Percentiles rank a stretch among this genome's conserved stretches.
Evolutionary conservation across 2,113 vertebrate species (phyloP).

Genomic region (Sylvia atricapilla): DNA sequence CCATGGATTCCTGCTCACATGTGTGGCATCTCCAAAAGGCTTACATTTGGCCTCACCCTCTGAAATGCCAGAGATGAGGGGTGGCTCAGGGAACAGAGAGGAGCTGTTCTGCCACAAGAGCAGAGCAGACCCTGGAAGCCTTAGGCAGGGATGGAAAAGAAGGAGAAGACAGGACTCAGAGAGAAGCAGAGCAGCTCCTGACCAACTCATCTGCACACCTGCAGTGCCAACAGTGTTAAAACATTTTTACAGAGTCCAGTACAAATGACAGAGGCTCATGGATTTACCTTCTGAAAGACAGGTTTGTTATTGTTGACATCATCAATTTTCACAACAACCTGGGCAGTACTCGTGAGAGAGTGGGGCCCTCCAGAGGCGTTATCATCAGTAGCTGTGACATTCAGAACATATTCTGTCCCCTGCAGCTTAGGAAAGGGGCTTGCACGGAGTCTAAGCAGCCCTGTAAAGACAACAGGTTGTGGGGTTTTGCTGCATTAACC

Average conservation of each 20-base stretch:
- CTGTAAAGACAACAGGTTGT: slow-evolving; percentile 57
- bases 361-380: slow-evolving; percentile 82
- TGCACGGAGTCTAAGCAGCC: slow-evolving; percentile 84
- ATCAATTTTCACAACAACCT: slow-evolving; percentile 83
- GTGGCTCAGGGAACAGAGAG: neutral
- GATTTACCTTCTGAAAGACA: slow-evolving; percentile 83
- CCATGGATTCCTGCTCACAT: neutral
- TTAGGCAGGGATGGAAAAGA: neutral
- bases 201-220: neutral
- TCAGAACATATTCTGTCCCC: slow-evolving; percentile 84
- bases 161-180: neutral
- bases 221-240: neutral
- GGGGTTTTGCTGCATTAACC: neutral
- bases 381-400: slow-evolving; percentile 84
- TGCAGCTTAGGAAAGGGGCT: slow-evolving; percentile 81
- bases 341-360: slow-evolving; percentile 78
- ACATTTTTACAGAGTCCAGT: neutral
- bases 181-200: neutral
- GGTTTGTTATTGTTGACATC: slow-evolving; percentile 91
- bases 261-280: neutral
- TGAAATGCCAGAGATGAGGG: neutral
- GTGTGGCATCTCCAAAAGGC: neutral
- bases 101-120: neutral
- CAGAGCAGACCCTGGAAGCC: neutral
- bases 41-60: neutral